These are phyloP conservation scores for Dolichoris vasculosae DNA, from an alignment of 1,140 invertebrate species.

Conservation along the genomic window DNA sequence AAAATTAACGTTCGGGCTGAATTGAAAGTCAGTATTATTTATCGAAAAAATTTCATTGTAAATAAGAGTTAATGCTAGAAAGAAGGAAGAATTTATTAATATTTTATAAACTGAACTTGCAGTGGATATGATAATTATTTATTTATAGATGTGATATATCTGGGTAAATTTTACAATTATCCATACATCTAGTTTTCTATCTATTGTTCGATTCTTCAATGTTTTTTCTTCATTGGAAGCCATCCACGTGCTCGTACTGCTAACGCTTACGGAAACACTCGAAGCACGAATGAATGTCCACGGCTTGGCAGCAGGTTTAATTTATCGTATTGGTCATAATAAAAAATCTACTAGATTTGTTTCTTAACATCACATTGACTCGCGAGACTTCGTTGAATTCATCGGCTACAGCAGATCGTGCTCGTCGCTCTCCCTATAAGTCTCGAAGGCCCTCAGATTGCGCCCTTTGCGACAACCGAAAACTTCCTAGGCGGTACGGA, in stretches of 20 bases:
- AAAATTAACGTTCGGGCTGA: too few species aligned
- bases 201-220: background rate
- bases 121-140: background rate
- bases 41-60: too few species aligned
- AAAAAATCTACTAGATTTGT: background rate
- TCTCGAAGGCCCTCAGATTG: background rate
- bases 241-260: background rate
- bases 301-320: background rate
- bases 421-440: background rate
- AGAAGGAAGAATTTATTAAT: too few species aligned
- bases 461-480: slow-evolving; percentile 2
- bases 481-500: background rate
- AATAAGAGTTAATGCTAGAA: too few species aligned
- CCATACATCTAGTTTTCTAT: background rate
- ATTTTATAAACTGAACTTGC: too few species aligned
- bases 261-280: too few species aligned
- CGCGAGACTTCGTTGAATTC: background rate
- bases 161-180: background rate
- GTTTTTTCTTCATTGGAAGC: background rate
- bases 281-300: background rate
- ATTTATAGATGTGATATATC: too few species aligned
- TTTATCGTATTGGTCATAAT: background rate
- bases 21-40: too few species aligned
- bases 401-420: background rate
- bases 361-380: background rate